phyloP scores from a whole-genome alignment of 2,797 vertebrate species.

The Protosalanx chinensis region DNA sequence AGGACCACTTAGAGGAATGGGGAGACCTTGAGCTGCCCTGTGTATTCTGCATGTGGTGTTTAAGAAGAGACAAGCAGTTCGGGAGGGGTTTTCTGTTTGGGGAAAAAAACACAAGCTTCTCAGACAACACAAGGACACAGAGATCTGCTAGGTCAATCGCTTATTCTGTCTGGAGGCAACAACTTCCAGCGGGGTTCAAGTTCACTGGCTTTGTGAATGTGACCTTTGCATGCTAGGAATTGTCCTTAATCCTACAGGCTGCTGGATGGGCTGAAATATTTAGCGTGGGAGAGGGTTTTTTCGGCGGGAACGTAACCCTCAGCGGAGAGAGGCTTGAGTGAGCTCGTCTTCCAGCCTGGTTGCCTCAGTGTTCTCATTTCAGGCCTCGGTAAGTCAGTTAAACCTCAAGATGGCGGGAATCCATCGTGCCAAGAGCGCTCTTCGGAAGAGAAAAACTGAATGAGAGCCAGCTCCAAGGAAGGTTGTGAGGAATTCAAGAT shows the following conservation, averaged over 20 bases:
- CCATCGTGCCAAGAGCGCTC: background rate
- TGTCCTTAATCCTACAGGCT: conserved; percentile 37
- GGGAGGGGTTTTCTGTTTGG: conserved; percentile 39
- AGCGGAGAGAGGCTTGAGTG: background rate
- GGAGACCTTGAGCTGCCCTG: conserved; percentile 62
- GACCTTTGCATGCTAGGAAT: conserved; percentile 40
- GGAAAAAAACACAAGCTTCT: conserved; percentile 36
- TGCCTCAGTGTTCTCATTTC: conserved; percentile 1
- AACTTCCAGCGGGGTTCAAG: conserved; percentile 30
- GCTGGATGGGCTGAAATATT: conserved; percentile 27
- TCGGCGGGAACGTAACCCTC: background rate
- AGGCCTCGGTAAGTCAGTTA: background rate
- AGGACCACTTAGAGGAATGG: background rate
- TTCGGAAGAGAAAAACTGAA: background rate
- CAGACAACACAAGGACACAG: conserved; percentile 69
- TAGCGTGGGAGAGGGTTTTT: background rate
- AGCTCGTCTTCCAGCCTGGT: background rate
- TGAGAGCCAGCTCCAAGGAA: background rate
- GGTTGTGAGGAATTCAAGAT: background rate
- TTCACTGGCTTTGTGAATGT: conserved; percentile 34
- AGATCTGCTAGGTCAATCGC: conserved; percentile 59
- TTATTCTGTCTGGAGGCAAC: conserved; percentile 44
- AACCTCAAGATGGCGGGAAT: background rate
- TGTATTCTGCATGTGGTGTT: conserved; percentile 52
- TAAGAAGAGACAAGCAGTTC: conserved; percentile 36